Evolutionary conservation across 2,113 vertebrate genomes (phyloP).

Genomic region (Raphicerus campestris): DNA sequence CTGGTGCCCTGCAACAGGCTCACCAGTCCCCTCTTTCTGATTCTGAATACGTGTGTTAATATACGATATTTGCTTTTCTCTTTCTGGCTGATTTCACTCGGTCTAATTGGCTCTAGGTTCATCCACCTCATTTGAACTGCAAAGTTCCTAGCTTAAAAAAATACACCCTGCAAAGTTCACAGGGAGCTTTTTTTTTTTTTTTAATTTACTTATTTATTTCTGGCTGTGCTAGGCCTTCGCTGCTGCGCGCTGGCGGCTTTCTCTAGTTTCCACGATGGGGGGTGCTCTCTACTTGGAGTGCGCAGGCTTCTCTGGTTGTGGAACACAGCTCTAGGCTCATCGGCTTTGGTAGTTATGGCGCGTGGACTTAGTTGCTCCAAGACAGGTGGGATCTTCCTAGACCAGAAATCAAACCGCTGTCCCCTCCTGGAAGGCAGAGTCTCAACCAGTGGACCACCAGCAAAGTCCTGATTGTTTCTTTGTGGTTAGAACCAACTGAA

Average conservation of each 20-base stretch:
- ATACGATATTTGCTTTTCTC: not conserved
- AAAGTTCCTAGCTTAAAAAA: not conserved
- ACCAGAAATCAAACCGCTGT: not conserved
- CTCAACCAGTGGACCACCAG: not conserved
- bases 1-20: not conserved
- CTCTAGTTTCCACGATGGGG: accelerated
- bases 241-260: too few species aligned
- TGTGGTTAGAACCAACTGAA: not conserved
- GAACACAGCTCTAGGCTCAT: not conserved
- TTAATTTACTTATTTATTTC: not conserved
- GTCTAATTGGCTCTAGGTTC: not conserved
- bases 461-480: not conserved
- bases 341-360: accelerated
- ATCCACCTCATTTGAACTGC: not conserved
- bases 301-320: not conserved
- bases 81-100: not conserved
- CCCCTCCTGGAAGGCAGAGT: not conserved
- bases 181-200: not conserved
- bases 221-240: not conserved
- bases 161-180: not conserved
- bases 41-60: not conserved
- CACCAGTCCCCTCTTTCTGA: not conserved
- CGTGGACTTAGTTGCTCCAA: not conserved
- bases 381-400: not conserved
- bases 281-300: not conserved